Conservation (phyloP, 2,797 vertebrate genomes). For the Hybognathus amarus region DNA sequence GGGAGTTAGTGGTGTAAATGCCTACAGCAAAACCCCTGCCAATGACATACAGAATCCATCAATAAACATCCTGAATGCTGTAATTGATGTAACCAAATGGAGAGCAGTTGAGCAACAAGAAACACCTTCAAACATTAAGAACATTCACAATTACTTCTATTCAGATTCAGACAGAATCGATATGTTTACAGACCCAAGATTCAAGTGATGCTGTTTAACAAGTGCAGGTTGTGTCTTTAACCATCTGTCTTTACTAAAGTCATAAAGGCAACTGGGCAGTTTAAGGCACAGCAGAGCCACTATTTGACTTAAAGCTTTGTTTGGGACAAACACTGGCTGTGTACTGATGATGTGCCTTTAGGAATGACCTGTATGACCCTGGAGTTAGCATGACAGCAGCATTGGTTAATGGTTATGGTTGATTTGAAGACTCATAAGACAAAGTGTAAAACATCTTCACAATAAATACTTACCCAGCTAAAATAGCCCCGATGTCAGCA, state of each 20-base stretch:
- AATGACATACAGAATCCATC: not conserved
- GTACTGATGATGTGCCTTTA: not conserved
- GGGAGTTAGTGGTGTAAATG: conserved; percentile 93
- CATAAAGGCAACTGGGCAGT: not conserved
- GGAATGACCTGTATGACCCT: not conserved
- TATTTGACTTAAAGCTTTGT: conserved; percentile 19
- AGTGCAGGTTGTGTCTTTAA: conserved; percentile 6
- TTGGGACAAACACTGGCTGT: not conserved
- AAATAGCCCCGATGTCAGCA: conserved; percentile 85
- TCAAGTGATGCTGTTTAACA: not conserved
- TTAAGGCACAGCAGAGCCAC: not conserved
- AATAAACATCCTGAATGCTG: not conserved
- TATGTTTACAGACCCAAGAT: not conserved
- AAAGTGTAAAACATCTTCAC: not conserved
- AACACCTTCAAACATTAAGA: conserved; percentile 13
- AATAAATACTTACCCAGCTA: conserved; percentile 87
- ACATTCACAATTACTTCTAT: not conserved
- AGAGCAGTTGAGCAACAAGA: not conserved
- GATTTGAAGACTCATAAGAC: not conserved
- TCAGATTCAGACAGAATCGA: not conserved
- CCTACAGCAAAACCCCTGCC: conserved; percentile 90
- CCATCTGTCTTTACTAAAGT: not conserved
- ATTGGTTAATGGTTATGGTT: not conserved
- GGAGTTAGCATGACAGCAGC: not conserved
- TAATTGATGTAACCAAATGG: not conserved